Conservation (phyloP, 2,797 vertebrate species). For the Diglossa cyanea region DNA sequence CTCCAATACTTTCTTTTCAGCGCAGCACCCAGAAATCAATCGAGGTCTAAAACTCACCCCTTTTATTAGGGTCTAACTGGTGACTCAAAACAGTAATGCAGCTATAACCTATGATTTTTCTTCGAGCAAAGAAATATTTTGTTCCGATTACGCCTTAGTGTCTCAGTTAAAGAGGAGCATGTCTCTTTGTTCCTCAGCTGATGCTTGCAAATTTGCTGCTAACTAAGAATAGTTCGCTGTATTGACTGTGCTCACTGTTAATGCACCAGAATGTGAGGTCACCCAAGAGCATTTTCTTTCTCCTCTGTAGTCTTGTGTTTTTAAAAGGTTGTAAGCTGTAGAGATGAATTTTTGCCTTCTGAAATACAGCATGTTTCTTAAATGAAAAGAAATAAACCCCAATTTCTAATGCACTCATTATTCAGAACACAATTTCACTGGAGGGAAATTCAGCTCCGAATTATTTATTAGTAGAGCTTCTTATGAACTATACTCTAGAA, state of each 20-base stretch:
- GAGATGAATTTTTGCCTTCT: not conserved
- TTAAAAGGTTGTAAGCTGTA: not conserved
- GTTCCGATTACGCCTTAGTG: not conserved
- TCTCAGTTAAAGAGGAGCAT: not conserved
- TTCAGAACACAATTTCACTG: not conserved
- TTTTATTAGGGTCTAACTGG: not conserved
- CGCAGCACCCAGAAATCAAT: not conserved
- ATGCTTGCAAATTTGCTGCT: not conserved
- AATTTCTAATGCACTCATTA: not conserved
- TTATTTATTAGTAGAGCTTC: not conserved
- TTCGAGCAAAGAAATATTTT: not conserved
- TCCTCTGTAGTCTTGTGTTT: not conserved
- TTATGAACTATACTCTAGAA: not conserved
- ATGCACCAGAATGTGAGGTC: not conserved
- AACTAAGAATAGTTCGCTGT: not conserved
- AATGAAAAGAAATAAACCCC: not conserved
- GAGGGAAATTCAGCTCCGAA: not conserved
- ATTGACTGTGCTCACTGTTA: not conserved
- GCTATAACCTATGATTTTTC: not conserved
- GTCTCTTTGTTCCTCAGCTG: not conserved
- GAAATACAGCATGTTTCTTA: not conserved
- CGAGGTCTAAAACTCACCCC: not conserved
- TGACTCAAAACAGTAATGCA: not conserved
- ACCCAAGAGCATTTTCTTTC: not conserved
- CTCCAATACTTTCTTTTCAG: constrained; percentile 2